Evolutionary conservation across 2,888 invertebrate genomes (phyloP), one percentile per base, ranked within the genome.

Genomic region (Leptarthrus brevirostris): DNA sequence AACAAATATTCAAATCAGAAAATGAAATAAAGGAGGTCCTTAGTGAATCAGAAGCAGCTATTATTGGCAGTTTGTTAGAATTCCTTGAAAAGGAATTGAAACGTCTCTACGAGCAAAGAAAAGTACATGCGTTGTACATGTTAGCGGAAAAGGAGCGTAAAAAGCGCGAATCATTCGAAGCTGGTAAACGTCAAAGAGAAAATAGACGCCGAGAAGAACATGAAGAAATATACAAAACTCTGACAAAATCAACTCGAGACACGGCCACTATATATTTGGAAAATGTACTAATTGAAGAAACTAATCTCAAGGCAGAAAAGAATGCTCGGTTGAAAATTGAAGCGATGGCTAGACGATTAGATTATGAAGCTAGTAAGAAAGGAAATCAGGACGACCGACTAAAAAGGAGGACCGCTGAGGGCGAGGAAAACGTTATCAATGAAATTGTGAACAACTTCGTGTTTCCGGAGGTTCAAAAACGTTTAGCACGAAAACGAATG

Each of bases 141-240:
- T 84, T 95, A 44, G 93, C 93, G 0, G 93, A 94, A 79, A 87
- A 92, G 30, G 92, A 94, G 79, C 88, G 94, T 76, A 86, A 89
- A 77, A 89, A 90, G 81, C 87, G 93, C 0, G 95, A 95, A 82
- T 93, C 94, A 0, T 90, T 89, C 6, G 95, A 95, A 82, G 91
- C 92, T 1, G 94, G 94, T 0, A 85, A 91, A 61, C 85, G 94
- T 18, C 94, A 95, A 82, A 88, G 89, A 61, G 95, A 95, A 81
- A 89, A 92, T 77, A 87, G 90, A 72, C 85, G 92, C 44, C 86
- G 93, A 4, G 82, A 89, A 5, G 91, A 94, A 80, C 91, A 93
- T 77, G 93, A 95, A 78, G 92, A 94, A 82, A 90, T 95, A 81
- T 95, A 93, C 81, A 90, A 90, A 82, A 90, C 92, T 85, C 87